These are phyloP conservation scores for Numida meleagris DNA, from an alignment of 2,113 vertebrate species.

Conservation along the genomic window DNA sequence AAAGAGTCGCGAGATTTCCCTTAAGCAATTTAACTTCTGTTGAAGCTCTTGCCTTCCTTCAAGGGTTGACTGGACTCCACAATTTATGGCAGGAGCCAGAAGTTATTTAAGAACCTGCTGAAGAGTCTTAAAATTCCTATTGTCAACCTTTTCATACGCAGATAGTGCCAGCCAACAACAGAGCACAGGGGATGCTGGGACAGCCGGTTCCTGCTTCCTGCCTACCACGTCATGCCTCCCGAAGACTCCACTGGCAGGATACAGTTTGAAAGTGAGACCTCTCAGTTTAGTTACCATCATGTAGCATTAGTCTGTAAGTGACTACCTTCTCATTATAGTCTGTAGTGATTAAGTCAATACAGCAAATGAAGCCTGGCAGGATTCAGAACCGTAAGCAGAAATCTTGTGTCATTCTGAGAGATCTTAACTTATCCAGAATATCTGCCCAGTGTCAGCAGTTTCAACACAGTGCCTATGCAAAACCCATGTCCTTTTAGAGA, in stretches of 20 bases:
- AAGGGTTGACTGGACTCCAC: not conserved
- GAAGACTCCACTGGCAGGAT: not conserved
- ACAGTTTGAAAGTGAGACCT: not conserved
- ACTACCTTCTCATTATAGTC: not conserved
- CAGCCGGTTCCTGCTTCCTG: not conserved
- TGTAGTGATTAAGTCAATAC: not conserved
- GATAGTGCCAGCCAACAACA: fast-evolving
- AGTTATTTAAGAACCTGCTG: not conserved
- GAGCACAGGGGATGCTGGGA: not conserved
- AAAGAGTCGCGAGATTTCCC: not conserved
- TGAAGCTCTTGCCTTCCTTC: not conserved
- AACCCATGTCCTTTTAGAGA: not conserved
- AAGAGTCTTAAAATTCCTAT: not conserved
- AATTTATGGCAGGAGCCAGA: not conserved
- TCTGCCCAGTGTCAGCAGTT: not conserved
- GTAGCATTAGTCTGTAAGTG: not conserved
- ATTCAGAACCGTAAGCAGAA: not conserved
- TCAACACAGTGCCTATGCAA: fast-evolving
- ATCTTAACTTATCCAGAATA: not conserved
- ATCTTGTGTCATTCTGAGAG: not conserved
- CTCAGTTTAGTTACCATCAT: not conserved
- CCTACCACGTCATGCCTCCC: no score
- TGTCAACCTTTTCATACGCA: not conserved
- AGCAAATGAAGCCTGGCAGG: not conserved
- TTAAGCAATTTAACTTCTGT: not conserved